Percentiles rank a stretch among this genome's conserved stretches.
phyloP scores from a whole-genome alignment of 2,113 vertebrate species.

The Chlorocebus sabaeus region DNA sequence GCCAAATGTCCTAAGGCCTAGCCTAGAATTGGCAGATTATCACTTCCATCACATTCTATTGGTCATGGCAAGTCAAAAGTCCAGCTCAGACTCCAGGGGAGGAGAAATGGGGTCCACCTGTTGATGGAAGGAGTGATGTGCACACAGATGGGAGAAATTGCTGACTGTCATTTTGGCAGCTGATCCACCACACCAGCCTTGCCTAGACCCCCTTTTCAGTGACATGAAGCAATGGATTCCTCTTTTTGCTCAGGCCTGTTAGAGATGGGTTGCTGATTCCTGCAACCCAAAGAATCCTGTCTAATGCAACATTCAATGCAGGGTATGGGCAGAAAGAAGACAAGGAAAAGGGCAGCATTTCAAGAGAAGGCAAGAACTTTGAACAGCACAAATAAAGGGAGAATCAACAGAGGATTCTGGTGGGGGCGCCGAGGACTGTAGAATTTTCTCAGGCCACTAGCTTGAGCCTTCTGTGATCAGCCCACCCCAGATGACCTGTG shows the following conservation, averaged over 20 bases:
- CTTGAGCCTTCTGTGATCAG: background rate
- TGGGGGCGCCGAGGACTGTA: too few relatives aligned
- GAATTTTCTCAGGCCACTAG: background rate
- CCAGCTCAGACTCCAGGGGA: background rate
- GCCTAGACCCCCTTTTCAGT: background rate
- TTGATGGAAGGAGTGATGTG: background rate
- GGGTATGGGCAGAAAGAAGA: background rate
- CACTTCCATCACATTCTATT: background rate
- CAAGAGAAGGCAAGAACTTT: background rate
- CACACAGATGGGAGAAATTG: background rate
- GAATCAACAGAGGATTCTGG: background rate
- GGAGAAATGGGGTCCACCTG: background rate
- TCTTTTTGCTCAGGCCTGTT: background rate
- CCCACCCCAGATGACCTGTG: background rate
- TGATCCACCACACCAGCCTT: fast-evolving
- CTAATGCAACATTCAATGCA: background rate
- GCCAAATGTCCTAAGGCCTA: background rate
- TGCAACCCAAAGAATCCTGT: background rate
- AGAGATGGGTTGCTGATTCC: background rate
- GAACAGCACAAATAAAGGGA: background rate
- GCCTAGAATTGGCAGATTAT: background rate
- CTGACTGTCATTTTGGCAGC: too few relatives aligned
- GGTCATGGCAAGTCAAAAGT: background rate
- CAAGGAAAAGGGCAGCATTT: background rate
- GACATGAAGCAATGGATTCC: background rate